Base-by-base conservation (phyloP, 2,888 invertebrate species). In the Geotrupes spiniger region DNA sequence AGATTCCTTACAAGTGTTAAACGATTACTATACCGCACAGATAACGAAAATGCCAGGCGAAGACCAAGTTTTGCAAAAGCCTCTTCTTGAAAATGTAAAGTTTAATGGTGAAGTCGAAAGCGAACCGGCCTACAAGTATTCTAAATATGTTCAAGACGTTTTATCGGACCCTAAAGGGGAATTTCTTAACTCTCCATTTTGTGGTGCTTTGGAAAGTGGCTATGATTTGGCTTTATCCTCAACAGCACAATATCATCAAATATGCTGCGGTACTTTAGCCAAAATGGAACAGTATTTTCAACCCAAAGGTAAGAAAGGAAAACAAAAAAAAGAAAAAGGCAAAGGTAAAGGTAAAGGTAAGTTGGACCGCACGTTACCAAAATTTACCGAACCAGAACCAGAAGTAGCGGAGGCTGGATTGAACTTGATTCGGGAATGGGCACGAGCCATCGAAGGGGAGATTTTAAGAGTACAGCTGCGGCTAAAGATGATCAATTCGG, bases 371-470 rank as follows among this genome's bases (percentile, higher is more conserved):
- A 46, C 51, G 21, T 42, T 53, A 16, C 56, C 56, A 2, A 46
- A 51, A 44, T 52, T 53, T 41, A 48, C 36, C 8, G 60, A 55
- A 41, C 60, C 59, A 2, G 48, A 44, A 2, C 39, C 47, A 1
- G 58, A 59, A 4, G 62, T 68, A 1, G 63, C 63, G 46, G 59
- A 65, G 41, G 60, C 59, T 57, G 43, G 74, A 70, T 62, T 74
- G 66, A 64, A 64, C 64, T 33, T 79, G 56, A 63, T 80, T 10
- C 74, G 78, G 15, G 83, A 84, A 66, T 84, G 83, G 81, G 69
- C 70, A 11, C 75, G 75, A 64, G 81, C 77, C 6, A 64, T 79
- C 2, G 73, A 75, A 44, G 82, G 79, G 15, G 84, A 84, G 71
- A 72, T 75, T 60, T 74, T 70, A 47, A 71, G 84, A 53, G 72